These are phyloP conservation scores for Chironomus tentans DNA, from an alignment of 2,888 invertebrate species.

Conservation along the genomic window DNA sequence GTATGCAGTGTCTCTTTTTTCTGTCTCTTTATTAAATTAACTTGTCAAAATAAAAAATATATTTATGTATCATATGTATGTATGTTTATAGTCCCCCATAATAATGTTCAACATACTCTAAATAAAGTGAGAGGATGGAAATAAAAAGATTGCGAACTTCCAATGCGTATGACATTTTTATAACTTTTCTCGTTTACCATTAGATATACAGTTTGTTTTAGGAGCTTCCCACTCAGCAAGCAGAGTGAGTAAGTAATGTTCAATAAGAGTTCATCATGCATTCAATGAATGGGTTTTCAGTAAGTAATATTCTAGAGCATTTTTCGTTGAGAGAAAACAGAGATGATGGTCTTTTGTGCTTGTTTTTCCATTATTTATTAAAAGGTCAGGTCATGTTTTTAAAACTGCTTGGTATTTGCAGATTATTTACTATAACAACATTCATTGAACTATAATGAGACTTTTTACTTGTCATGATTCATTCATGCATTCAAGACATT, in stretches of 20 bases:
- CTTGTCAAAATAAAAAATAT: slow-evolving; percentile 4
- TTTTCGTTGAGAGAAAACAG: background rate
- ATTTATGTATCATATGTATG: too few species aligned
- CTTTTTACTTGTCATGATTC: background rate
- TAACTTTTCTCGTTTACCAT: background rate
- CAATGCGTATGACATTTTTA: background rate
- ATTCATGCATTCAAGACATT: background rate
- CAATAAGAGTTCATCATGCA: too few species aligned
- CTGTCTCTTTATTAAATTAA: slow-evolving; percentile 12
- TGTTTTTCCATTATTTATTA: background rate
- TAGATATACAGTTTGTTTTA: background rate
- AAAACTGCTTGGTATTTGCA: background rate
- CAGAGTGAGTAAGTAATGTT: background rate
- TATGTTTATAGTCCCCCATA: too few species aligned
- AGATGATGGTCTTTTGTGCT: background rate
- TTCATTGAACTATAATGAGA: background rate
- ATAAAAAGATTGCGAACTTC: background rate
- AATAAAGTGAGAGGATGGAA: too few species aligned
- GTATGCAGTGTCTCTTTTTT: background rate
- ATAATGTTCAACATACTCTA: too few species aligned
- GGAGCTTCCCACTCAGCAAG: background rate
- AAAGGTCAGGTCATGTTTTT: slow-evolving; percentile 11
- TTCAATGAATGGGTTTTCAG: background rate
- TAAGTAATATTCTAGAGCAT: background rate
- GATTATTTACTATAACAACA: background rate